phyloP scores from a whole-genome alignment of 2,113 vertebrate genomes.

The Polyodon spathula region DNA sequence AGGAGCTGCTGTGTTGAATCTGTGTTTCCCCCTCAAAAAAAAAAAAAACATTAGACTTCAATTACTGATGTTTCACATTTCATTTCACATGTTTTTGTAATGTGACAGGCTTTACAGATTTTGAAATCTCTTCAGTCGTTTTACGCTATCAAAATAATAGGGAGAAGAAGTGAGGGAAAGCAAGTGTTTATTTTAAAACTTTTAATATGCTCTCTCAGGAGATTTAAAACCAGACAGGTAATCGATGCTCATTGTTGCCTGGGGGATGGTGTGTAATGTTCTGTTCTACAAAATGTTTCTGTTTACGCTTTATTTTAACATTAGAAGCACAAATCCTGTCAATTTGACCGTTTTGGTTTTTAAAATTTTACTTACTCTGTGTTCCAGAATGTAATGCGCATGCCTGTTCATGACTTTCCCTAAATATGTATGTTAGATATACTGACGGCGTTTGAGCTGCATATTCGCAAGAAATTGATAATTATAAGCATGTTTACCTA shows the following conservation, averaged over 20 bases:
- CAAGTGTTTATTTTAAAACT: constrained; percentile 48
- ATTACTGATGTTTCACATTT: constrained; percentile 91
- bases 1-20: too few relatives aligned
- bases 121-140: constrained; percentile 72
- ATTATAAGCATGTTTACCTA: too few relatives aligned
- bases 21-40: too few relatives aligned
- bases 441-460: too few relatives aligned
- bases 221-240: constrained; percentile 44
- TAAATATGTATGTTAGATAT: too few relatives aligned
- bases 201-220: constrained; percentile 50
- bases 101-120: constrained; percentile 81
- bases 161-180: constrained; percentile 62
- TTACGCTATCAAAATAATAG: constrained; percentile 63
- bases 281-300: constrained; percentile 9
- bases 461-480: too few relatives aligned
- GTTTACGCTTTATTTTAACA: too few relatives aligned
- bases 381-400: too few relatives aligned
- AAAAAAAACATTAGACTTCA: constrained; percentile 78
- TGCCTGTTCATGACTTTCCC: too few relatives aligned
- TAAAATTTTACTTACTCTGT: too few relatives aligned
- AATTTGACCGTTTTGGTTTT: too few relatives aligned
- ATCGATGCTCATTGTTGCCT: constrained; percentile 43
- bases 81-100: constrained; percentile 88
- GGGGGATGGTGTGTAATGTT: constrained; percentile 19
- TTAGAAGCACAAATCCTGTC: too few relatives aligned